Evolutionary conservation across 2,888 invertebrate genomes (phyloP).

Genomic region (Philereme vetulata): DNA sequence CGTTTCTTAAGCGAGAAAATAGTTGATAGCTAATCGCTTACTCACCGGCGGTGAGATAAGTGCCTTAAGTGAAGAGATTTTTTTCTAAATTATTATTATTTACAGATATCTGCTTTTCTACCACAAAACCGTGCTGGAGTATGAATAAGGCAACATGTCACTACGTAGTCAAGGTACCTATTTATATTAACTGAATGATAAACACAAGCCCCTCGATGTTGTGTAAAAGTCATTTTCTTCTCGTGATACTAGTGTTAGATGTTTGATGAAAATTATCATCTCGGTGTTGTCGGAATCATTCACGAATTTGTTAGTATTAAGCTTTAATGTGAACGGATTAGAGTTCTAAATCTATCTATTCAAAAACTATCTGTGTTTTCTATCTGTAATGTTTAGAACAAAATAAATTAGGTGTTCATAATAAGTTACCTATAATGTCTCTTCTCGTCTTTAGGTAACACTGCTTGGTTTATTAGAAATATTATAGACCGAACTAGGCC

Average conservation of each 20-base stretch:
- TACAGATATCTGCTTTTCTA: conserved; percentile 97
- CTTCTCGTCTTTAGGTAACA: no score
- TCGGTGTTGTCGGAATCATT: conserved; percentile 60
- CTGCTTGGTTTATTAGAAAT: no score
- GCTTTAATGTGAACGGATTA: conserved; percentile 60
- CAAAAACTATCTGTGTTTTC: conserved; percentile 15
- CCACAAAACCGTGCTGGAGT: conserved; percentile 97
- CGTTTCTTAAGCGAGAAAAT: no score
- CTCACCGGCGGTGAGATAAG: no score
- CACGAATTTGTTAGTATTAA: conserved; percentile 75
- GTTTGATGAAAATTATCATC: conserved; percentile 54
- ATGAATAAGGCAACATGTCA: conserved; percentile 70
- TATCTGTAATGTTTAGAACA: conserved; percentile 18
- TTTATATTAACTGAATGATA: conserved; percentile 23
- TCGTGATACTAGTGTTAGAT: conserved; percentile 78
- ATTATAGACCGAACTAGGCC: no score
- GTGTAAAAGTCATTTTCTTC: conserved; percentile 60
- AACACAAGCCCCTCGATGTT: conserved; percentile 33
- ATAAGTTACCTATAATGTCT: conserved; percentile 25
- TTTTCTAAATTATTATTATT: conserved; percentile 42
- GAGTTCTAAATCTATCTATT: conserved; percentile 30
- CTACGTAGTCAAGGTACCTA: conserved; percentile 27
- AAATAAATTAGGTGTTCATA: conserved; percentile 28
- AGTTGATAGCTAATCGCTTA: no score
- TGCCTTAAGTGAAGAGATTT: no score